These are phyloP conservation scores for Steinernema feltiae DNA, from an alignment of 1,140 invertebrate genomes.

Conservation along the genomic window DNA sequence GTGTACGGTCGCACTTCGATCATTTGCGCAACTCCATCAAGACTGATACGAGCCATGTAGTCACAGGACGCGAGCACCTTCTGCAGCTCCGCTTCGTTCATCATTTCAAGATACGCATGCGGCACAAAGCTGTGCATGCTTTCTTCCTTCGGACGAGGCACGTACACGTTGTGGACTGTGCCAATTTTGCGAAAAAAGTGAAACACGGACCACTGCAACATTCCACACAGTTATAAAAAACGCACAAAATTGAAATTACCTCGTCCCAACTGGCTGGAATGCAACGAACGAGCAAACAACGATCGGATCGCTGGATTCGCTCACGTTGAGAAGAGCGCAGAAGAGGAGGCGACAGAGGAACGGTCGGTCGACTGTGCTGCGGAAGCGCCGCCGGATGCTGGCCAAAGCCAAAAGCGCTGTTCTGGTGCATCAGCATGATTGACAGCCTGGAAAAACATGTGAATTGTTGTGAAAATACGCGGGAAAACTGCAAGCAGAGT, in stretches of 20 bases:
- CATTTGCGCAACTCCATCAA: neutral
- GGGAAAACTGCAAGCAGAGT: too few species aligned
- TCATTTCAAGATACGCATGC: neutral
- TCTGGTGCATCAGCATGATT: too few species aligned
- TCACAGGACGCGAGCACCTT: neutral
- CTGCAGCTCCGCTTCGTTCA: slow-evolving; percentile 3
- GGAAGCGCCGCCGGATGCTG: too few species aligned
- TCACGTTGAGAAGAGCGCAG: neutral
- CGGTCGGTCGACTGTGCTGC: too few species aligned
- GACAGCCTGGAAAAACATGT: too few species aligned
- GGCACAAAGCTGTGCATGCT: neutral
- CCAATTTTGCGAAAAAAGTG: neutral
- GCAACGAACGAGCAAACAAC: neutral
- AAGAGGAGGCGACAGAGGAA: neutral
- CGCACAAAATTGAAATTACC: neutral
- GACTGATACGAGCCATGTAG: slow-evolving; percentile 8
- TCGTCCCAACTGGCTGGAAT: neutral
- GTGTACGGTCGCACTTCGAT: slow-evolving; percentile 1
- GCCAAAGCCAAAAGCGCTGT: neutral
- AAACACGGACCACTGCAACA: neutral
- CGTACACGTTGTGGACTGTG: neutral
- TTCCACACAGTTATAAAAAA: too few species aligned
- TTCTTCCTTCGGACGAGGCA: slow-evolving; percentile 1
- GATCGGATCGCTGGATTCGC: neutral
- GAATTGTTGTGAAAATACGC: too few species aligned